A percentile compares a stretch with the other conserved stretches of the same genome.
Conservation (phyloP, 2,888 invertebrate genomes). For the Amphiduros pacificus region DNA sequence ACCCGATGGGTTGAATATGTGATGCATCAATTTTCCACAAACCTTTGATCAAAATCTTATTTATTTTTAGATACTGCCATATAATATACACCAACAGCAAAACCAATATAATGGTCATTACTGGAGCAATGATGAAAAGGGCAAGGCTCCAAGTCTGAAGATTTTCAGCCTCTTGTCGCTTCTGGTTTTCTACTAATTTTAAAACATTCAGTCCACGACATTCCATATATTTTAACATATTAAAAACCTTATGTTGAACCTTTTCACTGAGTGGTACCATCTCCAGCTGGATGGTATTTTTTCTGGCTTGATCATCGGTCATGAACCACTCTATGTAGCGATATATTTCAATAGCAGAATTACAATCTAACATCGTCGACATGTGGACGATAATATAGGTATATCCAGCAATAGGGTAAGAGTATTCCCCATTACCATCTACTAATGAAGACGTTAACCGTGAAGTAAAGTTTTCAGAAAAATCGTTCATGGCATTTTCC, state of each 20-base stretch:
- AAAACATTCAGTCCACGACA: slow-evolving; percentile 39
- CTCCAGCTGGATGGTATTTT: not conserved
- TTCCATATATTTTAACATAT: slow-evolving; percentile 32
- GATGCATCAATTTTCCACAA: too few relatives aligned
- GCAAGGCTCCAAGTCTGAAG: slow-evolving; percentile 34
- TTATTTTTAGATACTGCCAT: slow-evolving; percentile 33
- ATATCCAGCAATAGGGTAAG: slow-evolving; percentile 49
- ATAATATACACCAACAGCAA: slow-evolving; percentile 32
- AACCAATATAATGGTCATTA: slow-evolving; percentile 27
- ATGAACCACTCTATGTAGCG: slow-evolving; percentile 46
- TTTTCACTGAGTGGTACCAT: not conserved
- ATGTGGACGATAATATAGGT: slow-evolving; percentile 45
- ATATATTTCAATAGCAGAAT: slow-evolving; percentile 41
- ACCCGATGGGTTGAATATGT: too few relatives aligned
- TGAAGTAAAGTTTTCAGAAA: not conserved
- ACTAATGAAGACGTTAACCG: slow-evolving; percentile 30
- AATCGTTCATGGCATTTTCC: not conserved
- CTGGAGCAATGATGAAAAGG: slow-evolving; percentile 28
- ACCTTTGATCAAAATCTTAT: slow-evolving; percentile 34
- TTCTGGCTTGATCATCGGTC: slow-evolving; percentile 9
- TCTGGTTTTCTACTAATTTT: slow-evolving; percentile 32
- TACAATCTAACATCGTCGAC: slow-evolving; percentile 37
- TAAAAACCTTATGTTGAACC: not conserved
- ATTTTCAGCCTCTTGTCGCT: slow-evolving; percentile 23
- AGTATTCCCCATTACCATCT: slow-evolving; percentile 24